Evolutionary conservation across 2,797 vertebrate species (phyloP).

Genomic region (Ctenosaura bakeri): DNA sequence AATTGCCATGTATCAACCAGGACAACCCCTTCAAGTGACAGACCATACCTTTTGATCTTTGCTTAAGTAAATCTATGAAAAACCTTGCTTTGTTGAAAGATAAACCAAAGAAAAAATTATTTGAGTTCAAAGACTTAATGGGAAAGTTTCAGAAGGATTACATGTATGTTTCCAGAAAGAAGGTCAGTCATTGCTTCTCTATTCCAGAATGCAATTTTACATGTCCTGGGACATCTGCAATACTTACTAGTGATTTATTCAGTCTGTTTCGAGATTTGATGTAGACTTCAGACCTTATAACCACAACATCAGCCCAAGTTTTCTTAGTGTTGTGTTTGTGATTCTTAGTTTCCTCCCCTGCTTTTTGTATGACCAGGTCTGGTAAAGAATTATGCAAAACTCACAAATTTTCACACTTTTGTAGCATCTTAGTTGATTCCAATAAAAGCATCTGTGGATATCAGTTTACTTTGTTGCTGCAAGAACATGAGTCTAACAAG

Average conservation of each 20-base stretch:
- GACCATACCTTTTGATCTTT: neutral
- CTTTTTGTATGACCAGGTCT: neutral
- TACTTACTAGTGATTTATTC: neutral
- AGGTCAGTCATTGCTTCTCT: neutral
- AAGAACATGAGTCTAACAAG: neutral
- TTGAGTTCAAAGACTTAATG: neutral
- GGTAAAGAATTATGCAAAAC: neutral
- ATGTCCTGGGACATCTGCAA: neutral
- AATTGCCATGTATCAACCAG: neutral
- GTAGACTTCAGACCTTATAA: neutral
- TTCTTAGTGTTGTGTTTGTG: too few relatives aligned
- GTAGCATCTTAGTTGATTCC: neutral
- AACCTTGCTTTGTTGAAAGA: conserved; percentile 2
- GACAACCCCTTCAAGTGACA: conserved; percentile 10
- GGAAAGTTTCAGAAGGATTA: neutral
- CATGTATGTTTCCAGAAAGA: neutral
- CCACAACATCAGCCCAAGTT: neutral
- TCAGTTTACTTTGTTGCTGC: neutral
- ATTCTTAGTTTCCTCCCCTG: neutral
- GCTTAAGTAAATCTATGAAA: neutral
- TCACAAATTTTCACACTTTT: neutral
- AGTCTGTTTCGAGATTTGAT: neutral
- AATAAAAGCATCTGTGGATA: neutral
- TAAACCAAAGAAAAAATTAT: neutral
- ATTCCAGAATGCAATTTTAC: neutral